Percentiles rank a stretch among this genome's conserved stretches.
Conservation (phyloP, 2,113 vertebrate genomes). For the Dipodomys ordii region DNA sequence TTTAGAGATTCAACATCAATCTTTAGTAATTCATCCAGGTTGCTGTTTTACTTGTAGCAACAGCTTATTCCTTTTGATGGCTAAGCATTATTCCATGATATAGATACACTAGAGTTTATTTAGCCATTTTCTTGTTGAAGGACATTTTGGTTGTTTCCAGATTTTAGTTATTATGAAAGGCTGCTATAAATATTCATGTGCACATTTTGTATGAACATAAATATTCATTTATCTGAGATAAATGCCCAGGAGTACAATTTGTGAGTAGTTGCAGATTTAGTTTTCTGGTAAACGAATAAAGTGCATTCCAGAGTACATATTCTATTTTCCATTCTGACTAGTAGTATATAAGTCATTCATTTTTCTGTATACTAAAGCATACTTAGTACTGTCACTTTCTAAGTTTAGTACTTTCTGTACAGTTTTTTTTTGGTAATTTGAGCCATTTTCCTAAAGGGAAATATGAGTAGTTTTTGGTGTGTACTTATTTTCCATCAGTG, state of each 20-base stretch:
- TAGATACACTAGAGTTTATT: background rate
- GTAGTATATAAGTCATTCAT: background rate
- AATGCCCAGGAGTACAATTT: conserved; percentile 1
- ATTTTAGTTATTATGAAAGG: background rate
- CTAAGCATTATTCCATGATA: background rate
- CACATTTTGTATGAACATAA: background rate
- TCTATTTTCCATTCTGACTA: background rate
- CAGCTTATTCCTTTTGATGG: background rate
- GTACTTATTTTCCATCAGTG: background rate
- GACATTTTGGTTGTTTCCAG: background rate
- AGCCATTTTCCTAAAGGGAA: background rate
- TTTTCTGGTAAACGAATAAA: background rate
- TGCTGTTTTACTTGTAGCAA: background rate
- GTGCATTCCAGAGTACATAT: background rate
- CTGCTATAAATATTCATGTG: background rate
- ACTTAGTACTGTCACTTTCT: background rate
- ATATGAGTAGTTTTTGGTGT: background rate
- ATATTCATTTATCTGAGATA: conserved; percentile 31
- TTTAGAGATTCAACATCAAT: background rate
- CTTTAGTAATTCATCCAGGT: background rate
- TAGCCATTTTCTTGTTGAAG: background rate
- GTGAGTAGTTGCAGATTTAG: background rate
- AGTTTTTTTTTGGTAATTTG: conserved; percentile 8
- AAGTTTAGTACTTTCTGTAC: background rate
- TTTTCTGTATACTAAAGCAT: background rate